A percentile compares a stretch with the other conserved stretches of the same genome.
Evolutionary conservation across 2,797 vertebrate species (phyloP).

Genomic region (Tenualosa thibaudeaui): DNA sequence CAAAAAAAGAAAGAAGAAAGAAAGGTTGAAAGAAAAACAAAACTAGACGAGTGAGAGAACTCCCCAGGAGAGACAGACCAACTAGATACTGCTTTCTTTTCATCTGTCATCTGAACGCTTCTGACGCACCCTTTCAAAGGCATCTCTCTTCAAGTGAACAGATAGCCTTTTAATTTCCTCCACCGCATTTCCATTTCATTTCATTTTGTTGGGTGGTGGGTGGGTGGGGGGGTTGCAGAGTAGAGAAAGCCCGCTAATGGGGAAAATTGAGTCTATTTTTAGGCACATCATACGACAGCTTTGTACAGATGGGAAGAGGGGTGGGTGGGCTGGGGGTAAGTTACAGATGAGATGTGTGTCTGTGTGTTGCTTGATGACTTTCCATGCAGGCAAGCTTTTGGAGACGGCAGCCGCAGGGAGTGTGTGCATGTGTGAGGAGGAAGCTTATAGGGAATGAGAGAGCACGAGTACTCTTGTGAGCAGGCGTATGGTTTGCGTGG

Average conservation of each 20-base stretch:
- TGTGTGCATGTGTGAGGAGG: background rate
- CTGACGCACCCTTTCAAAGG: constrained; percentile 33
- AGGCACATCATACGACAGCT: constrained; percentile 1
- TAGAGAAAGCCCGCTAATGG: constrained; percentile 18
- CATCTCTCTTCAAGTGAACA: constrained; percentile 3
- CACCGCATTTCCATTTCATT: constrained; percentile 27
- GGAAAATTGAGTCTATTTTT: constrained; percentile 38
- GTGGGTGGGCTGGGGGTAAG: background rate
- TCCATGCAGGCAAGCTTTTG: background rate
- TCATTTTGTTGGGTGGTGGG: background rate
- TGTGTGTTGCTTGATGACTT: constrained; percentile 1
- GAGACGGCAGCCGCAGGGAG: background rate
- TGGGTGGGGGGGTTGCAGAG: background rate
- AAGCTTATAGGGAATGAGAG: no score
- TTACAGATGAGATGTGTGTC: background rate
- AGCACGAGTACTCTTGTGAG: background rate
- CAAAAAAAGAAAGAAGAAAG: background rate
- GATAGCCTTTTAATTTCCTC: constrained; percentile 34
- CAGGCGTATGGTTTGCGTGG: background rate
- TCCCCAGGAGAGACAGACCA: background rate
- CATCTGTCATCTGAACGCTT: background rate
- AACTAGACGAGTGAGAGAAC: background rate
- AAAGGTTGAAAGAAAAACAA: background rate
- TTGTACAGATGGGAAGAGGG: background rate
- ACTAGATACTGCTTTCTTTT: background rate